Conservation (phyloP, 2,113 vertebrate genomes). For the Mohoua ochrocephala region DNA sequence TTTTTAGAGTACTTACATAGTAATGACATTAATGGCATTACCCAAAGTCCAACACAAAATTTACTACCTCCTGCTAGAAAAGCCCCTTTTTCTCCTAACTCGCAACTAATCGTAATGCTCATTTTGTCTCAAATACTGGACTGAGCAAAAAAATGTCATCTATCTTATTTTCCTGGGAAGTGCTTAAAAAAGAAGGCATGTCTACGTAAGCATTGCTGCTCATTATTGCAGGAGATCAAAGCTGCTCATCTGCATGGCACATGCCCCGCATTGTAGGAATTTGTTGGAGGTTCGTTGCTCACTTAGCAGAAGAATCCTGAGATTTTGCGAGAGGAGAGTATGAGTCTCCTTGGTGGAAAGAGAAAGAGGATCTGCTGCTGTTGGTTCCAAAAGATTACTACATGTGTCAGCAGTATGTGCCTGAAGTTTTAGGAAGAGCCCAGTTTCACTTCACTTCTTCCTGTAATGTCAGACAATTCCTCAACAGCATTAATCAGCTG, state of each 20-base stretch:
- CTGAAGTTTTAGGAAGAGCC: background rate
- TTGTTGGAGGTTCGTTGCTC: background rate
- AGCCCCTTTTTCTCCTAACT: background rate
- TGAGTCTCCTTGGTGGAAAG: background rate
- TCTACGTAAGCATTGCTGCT: rapidly evolving
- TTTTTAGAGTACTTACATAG: background rate
- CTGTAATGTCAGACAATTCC: background rate
- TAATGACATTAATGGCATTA: background rate
- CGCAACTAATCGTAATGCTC: background rate
- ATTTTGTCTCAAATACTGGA: background rate
- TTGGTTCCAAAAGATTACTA: background rate
- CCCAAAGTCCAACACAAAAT: background rate
- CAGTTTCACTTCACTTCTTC: background rate
- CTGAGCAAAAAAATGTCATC: background rate
- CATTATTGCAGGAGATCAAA: background rate
- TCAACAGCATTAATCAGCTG: background rate
- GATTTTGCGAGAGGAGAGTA: background rate
- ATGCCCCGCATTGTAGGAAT: background rate
- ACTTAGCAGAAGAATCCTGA: background rate
- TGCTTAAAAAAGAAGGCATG: background rate
- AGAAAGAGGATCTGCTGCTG: background rate
- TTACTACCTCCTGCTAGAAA: background rate
- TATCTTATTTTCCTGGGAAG: background rate
- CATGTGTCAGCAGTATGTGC: rapidly evolving
- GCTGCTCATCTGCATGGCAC: background rate